Evolutionary conservation across 2,797 vertebrate species (phyloP).

Genomic region (Garrulus glandarius): DNA sequence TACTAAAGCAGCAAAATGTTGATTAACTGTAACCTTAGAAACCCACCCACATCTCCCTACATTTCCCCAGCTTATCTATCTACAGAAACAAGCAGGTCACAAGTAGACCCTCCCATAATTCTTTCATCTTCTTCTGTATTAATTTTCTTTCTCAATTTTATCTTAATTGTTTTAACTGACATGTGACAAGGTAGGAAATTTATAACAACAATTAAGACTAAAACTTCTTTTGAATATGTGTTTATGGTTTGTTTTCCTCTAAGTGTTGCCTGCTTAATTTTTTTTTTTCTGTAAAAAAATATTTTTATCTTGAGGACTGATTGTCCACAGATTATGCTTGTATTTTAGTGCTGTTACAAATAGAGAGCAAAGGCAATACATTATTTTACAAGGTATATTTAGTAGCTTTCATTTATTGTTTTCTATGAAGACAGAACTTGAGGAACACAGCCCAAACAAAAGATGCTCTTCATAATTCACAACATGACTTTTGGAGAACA

Average conservation of each 20-base stretch:
- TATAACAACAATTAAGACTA: neutral
- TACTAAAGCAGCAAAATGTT: neutral
- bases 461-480: neutral
- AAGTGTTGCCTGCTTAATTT: neutral
- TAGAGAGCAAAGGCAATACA: neutral
- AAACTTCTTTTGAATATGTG: neutral
- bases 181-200: neutral
- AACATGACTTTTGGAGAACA: neutral
- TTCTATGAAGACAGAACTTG: neutral
- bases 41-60: neutral
- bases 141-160: neutral
- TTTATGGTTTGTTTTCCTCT: neutral
- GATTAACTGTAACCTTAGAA: conserved; percentile 31
- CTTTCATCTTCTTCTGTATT: neutral
- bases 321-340: neutral
- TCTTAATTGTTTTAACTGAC: neutral
- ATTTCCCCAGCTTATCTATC: neutral
- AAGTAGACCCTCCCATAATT: neutral
- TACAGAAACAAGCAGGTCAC: neutral
- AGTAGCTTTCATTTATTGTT: neutral
- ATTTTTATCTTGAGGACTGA: neutral
- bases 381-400: neutral
- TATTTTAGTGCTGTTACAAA: neutral
- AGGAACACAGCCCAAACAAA: neutral
- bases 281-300: neutral